Evolutionary conservation across 1,140 invertebrate species (phyloP), one percentile per base, ranked within the genome.

Genomic region (Sesamia nonagrioides): DNA sequence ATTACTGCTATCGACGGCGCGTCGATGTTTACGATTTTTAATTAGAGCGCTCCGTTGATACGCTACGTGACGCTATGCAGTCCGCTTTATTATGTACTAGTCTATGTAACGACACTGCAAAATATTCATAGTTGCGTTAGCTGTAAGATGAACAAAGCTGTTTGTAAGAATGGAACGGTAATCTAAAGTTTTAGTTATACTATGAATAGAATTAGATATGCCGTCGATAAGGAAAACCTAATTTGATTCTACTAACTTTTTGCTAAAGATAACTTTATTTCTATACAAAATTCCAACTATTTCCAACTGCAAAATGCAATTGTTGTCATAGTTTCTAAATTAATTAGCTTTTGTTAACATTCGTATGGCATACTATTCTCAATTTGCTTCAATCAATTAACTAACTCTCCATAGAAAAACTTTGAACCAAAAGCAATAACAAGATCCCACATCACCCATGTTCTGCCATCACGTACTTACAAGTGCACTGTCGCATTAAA

Each of bases 1-100:
- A 77, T 77, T 77, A 77, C 50, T 42, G 48, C 61, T 60, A 68
- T 77, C 74, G 74, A 68, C 74, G 73, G 50, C 56, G 68, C 45
- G 61, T 45, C 85, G 82, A 87, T 87, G 86, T 88, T 89, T 89
- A 89, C 86, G 83, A 79, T 86, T 89, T 89, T 89, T 89, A 89
- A 89, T 89, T 89, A 89, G 87, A 87, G 83, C 83, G 79, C 81
- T 77, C 48, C 81, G 80, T 78, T 42, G 73, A 35, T 85, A 83
- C 81, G 78, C 27, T 82, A 87, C 86, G 86, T 87, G 87, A 87
- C 79, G 80, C 61, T 40, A 15, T 50, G 77, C 71, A 52, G 42
- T 40, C 75, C 80, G 63, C 72, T 82, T 78, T 79, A 81, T 76
- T 76, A 50, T 72, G 69, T n/a, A 37, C 58, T 50, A 33, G 60